These are phyloP conservation scores for Tapirus indicus DNA, from an alignment of 2,797 vertebrate species.

Conservation along the genomic window DNA sequence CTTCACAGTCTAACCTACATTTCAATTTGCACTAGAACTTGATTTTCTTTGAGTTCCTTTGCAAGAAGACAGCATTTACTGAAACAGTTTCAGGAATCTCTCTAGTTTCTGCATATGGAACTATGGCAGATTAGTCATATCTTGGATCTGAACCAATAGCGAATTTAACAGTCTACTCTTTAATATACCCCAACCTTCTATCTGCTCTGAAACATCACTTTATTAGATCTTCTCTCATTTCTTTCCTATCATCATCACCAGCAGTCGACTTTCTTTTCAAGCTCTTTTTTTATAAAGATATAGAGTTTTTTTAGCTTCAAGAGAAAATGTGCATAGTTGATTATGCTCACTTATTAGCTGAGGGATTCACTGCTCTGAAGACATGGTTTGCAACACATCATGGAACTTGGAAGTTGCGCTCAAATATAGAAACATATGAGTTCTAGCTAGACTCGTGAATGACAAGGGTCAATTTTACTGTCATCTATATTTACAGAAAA, in stretches of 20 bases:
- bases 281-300: neutral
- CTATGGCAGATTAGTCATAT: neutral
- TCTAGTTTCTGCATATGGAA: neutral
- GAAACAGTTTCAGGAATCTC: conserved; percentile 10
- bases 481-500: neutral
- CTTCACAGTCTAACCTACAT: neutral
- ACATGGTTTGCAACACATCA: neutral
- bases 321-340: neutral
- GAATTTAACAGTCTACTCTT: neutral
- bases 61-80: neutral
- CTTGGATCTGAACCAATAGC: neutral
- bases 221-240: neutral
- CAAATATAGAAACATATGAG: neutral
- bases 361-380: neutral
- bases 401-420: conserved; percentile 20
- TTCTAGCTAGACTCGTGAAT: neutral
- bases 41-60: conserved; percentile 43
- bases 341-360: neutral
- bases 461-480: neutral
- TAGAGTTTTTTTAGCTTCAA: neutral
- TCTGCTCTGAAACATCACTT: neutral
- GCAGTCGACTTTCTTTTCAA: conserved; percentile 12
- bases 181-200: neutral
- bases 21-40: conserved; percentile 35
- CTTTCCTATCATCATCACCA: neutral